These are phyloP conservation scores for Eupeodes corollae DNA, from an alignment of 1,140 invertebrate genomes.

Conservation along the genomic window DNA sequence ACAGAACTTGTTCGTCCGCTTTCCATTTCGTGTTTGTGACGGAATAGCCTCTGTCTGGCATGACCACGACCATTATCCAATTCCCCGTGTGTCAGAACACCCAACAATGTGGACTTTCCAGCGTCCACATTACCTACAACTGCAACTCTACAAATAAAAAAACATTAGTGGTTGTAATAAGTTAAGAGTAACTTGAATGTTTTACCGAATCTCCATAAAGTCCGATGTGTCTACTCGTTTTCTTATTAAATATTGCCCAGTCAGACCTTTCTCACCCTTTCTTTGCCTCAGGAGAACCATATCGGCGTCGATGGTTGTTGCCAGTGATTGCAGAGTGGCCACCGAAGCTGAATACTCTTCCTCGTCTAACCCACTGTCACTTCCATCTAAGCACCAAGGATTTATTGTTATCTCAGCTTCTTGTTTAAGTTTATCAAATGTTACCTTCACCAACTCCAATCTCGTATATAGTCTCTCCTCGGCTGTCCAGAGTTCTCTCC, in stretches of 20 bases:
- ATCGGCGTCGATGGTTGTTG: constrained; percentile 71
- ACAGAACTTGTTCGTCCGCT: constrained; percentile 96
- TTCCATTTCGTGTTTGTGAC: constrained; percentile 98
- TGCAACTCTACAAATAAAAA: constrained; percentile 61
- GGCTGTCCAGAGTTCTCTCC: constrained; percentile 73
- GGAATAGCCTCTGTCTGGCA: constrained; percentile 85
- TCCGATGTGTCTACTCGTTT: constrained; percentile 60
- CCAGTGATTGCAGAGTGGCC: constrained; percentile 77
- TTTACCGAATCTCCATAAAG: constrained; percentile 90
- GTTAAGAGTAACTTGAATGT: no score
- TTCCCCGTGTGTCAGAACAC: constrained; percentile 95
- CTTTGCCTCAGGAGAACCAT: constrained; percentile 69
- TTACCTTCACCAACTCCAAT: constrained; percentile 76
- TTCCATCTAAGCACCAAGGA: constrained; percentile 49
- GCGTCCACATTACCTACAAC: constrained; percentile 99
- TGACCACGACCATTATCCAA: constrained; percentile 94
- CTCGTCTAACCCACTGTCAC: constrained; percentile 64
- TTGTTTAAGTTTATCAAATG: neutral
- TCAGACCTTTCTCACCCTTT: constrained; percentile 49
- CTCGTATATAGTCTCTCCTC: constrained; percentile 92
- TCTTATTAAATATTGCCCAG: constrained; percentile 78
- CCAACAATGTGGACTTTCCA: constrained; percentile 93
- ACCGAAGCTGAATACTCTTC: constrained; percentile 84
- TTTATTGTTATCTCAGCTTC: neutral
- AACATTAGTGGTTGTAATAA: no score